Evolutionary conservation across 2,888 invertebrate genomes (phyloP).

Genomic region (Saturnia pavonia): DNA sequence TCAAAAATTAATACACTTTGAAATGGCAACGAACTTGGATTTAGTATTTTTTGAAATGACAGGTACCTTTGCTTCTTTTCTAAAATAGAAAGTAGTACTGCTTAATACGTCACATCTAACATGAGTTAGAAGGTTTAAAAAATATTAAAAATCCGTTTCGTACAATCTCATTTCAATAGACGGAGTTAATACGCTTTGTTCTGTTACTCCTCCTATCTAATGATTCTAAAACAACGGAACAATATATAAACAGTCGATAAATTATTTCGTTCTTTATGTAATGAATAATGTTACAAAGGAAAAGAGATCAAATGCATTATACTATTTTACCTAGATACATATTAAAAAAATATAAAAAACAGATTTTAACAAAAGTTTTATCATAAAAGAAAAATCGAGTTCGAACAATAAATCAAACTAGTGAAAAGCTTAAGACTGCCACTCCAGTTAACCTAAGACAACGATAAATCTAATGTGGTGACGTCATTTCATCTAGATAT

Average conservation of each 20-base stretch:
- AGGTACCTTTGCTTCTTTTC: no score
- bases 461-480: slow-evolving; percentile 65
- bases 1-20: no score
- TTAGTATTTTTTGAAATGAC: no score
- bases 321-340: not conserved
- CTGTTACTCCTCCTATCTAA: no score
- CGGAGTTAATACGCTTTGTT: no score
- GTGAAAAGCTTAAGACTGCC: slow-evolving; percentile 54
- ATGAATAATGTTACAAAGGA: not conserved
- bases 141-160: no score
- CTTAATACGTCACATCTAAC: no score
- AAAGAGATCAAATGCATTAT: not conserved
- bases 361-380: not conserved
- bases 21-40: no score
- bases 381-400: slow-evolving; percentile 5
- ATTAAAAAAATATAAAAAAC: not conserved
- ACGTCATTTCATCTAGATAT: slow-evolving; percentile 59
- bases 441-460: slow-evolving; percentile 53
- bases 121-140: no score
- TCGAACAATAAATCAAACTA: slow-evolving; percentile 53
- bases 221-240: no score
- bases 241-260: not conserved
- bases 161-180: no score
- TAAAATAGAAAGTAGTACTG: no score
- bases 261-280: not conserved